These are phyloP conservation scores for Lasius fuliginosus DNA, from an alignment of 2,888 invertebrate genomes.

Conservation along the genomic window DNA sequence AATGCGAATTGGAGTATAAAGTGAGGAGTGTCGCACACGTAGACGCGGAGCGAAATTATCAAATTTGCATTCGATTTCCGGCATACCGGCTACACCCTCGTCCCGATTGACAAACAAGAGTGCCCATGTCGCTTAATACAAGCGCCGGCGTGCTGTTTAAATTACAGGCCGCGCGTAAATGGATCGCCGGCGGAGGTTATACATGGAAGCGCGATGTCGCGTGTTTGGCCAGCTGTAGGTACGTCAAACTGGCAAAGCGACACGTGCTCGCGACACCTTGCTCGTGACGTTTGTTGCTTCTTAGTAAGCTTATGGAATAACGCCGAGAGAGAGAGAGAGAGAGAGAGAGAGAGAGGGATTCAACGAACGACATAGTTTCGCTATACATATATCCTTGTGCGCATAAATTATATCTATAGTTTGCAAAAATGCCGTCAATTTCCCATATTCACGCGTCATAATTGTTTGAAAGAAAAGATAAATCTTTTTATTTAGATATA, in stretches of 20 bases:
- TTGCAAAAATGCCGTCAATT: background rate
- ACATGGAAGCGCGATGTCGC: constrained; percentile 56
- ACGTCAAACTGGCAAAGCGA: constrained; percentile 51
- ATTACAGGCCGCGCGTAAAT: constrained; percentile 63
- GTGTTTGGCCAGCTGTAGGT: constrained; percentile 58
- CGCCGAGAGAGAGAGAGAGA: background rate
- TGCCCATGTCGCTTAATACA: constrained; percentile 56
- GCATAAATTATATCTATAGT: background rate
- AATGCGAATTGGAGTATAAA: constrained; percentile 33
- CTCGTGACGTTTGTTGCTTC: constrained; percentile 47
- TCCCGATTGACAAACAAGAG: constrained; percentile 76
- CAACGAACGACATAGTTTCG: background rate
- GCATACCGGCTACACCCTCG: constrained; percentile 54
- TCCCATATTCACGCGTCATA: background rate
- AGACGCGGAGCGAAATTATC: constrained; percentile 66
- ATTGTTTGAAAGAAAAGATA: too few relatives aligned
- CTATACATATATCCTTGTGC: background rate
- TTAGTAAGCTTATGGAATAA: constrained; percentile 43
- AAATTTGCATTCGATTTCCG: constrained; percentile 76
- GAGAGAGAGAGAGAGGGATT: background rate
- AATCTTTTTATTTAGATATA: background rate
- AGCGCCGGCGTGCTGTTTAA: constrained; percentile 56
- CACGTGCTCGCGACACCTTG: constrained; percentile 51
- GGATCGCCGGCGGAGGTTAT: constrained; percentile 51
- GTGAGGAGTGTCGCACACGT: constrained; percentile 12